Percentiles rank a stretch among this genome's conserved stretches.
Evolutionary conservation across 1,140 invertebrate genomes (phyloP).

Genomic region (Bombus sylvicola): DNA sequence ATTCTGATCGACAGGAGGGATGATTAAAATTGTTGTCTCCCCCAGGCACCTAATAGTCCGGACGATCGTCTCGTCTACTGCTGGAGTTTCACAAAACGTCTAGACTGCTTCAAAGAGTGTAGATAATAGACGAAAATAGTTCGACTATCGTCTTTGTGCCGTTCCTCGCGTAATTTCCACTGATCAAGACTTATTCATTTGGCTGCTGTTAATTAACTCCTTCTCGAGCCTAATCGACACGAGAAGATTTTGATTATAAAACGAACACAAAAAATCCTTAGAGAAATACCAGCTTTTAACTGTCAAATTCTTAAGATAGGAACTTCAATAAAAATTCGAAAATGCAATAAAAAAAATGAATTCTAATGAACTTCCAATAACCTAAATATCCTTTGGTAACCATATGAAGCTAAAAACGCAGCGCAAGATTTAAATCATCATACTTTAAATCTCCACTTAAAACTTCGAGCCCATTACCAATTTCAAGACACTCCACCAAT

Average conservation of each 20-base stretch:
- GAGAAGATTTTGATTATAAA: conserved; percentile 54
- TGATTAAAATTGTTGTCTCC: conserved; percentile 36
- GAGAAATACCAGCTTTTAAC: neutral
- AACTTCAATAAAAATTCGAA: neutral
- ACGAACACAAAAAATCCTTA: neutral
- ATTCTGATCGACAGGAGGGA: neutral
- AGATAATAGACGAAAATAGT: conserved; percentile 73
- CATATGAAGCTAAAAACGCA: too few relatives aligned
- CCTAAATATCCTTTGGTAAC: neutral
- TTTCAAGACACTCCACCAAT: conserved; percentile 10
- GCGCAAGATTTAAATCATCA: conserved; percentile 3
- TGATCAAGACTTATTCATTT: conserved; percentile 79
- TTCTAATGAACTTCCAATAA: neutral
- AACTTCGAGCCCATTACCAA: neutral
- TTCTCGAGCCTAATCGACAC: conserved; percentile 43
- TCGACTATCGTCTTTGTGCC: conserved; percentile 62
- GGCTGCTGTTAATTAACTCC: conserved; percentile 72
- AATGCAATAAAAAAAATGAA: neutral
- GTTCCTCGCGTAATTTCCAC: conserved; percentile 70
- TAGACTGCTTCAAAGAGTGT: conserved; percentile 20
- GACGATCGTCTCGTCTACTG: neutral
- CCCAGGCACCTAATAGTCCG: conserved; percentile 10
- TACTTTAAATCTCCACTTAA: neutral
- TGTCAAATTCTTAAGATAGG: neutral
- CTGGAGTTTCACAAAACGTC: conserved; percentile 14